Base-by-base conservation (phyloP, 2,888 invertebrate genomes). In the Glaucopsyche alexis region DNA sequence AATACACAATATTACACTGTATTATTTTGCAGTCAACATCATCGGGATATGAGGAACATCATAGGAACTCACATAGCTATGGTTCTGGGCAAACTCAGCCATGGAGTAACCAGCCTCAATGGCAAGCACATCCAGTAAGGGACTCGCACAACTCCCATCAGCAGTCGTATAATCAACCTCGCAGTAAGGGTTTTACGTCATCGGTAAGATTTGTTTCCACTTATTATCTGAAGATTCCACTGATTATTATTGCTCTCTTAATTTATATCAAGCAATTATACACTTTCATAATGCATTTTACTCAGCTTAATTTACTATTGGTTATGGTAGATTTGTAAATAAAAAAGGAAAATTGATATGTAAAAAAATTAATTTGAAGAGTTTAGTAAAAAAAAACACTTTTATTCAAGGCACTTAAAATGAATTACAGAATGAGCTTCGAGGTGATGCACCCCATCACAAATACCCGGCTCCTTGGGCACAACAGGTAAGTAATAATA, bases 61-160 rank as follows among this genome's bases (percentile, higher is more conserved):
- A 55, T 16, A 55, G 19, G 11, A 67, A 45, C 47, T 14, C 45
- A 7, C 47, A 47, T 7, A 19, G 60, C 60, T 38, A 69, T 29
- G 14, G 7, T 14, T 47, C 69, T 6, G 69, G 45, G 29, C 66
- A 5, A 66, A 29, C 40, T 16, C 14, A 13, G 40, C 40, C 66
- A 42, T 66, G 66, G 66, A 42, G 16, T 19, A 66, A 42, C 42
- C n/a, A 16, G 40, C 42, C 66, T 6, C 14, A 42, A 16, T 66
- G 66, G 66, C 40, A 40, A 16, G n/a, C 66, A 5, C 42, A 66
- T 42, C 66, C 66, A 66, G 42, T 42, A 13, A 66, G 14, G 9
- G n/a, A 9, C n/a, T 13, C 2, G 4, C 42, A 66, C 11, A 29
- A 40, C 1, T 16, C 42, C n/a, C 16, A 42, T 16, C 40, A 42